Evolutionary conservation across 2,797 vertebrate species (phyloP).

Genomic region (Scolopax bukidnonensis): DNA sequence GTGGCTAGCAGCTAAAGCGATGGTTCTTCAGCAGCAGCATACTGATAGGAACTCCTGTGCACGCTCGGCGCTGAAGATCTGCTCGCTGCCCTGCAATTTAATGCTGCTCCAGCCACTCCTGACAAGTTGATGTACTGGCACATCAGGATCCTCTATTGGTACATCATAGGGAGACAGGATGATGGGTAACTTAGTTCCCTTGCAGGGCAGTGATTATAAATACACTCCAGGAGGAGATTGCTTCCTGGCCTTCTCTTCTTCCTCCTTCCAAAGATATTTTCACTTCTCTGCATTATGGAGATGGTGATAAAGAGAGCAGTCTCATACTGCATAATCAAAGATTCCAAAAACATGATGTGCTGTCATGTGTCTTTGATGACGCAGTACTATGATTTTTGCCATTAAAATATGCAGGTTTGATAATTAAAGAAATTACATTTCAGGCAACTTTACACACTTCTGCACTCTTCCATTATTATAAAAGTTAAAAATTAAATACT

Average conservation of each 20-base stretch:
- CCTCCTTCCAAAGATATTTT: neutral
- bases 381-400: neutral
- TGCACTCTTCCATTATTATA: neutral
- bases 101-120: neutral
- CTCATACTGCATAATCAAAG: neutral
- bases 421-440: neutral
- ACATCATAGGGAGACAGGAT: neutral
- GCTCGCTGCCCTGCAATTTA: neutral
- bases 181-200: neutral
- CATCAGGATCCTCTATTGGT: neutral
- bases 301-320: neutral
- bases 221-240: neutral
- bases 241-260: neutral
- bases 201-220: neutral
- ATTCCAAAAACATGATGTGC: neutral
- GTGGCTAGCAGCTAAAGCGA: neutral
- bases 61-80: rapidly evolving
- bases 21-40: neutral
- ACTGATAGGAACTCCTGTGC: neutral
- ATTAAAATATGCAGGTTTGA: neutral
- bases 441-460: neutral
- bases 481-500: neutral
- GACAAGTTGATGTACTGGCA: neutral
- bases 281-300: neutral
- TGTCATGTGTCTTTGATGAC: neutral